Evolutionary conservation across 2,113 vertebrate species (phyloP).

Genomic region (Cyprinodon variegatus): DNA sequence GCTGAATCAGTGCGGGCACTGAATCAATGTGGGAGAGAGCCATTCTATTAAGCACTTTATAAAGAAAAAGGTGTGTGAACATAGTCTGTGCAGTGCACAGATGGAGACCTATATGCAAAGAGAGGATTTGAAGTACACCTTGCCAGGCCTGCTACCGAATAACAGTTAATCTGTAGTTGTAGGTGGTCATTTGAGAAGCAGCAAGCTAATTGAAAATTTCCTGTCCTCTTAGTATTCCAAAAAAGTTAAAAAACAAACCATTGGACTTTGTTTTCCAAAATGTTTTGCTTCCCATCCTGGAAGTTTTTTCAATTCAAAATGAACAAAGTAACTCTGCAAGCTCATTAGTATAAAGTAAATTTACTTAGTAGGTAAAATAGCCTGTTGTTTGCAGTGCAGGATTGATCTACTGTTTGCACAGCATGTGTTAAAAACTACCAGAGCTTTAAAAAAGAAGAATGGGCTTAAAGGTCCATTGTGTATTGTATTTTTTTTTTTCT

Average conservation of each 20-base stretch:
- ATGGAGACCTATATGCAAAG: background rate
- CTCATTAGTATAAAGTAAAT: background rate
- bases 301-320: too few relatives aligned
- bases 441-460: background rate
- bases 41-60: slow-evolving; percentile 20
- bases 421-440: background rate
- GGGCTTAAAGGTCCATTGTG: background rate
- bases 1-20: slow-evolving; percentile 57
- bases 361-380: slow-evolving; percentile 7
- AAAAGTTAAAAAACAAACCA: too few relatives aligned
- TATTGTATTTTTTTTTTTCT: background rate
- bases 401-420: background rate
- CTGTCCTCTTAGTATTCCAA: too few relatives aligned
- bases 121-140: background rate
- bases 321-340: background rate
- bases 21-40: slow-evolving; percentile 15
- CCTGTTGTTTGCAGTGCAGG: slow-evolving; percentile 1
- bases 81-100: background rate
- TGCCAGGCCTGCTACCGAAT: background rate
- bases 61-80: slow-evolving; percentile 7
- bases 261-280: too few relatives aligned
- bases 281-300: too few relatives aligned
- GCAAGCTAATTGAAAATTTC: background rate
- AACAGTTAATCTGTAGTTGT: background rate
- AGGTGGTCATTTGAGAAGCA: background rate